Evolutionary conservation across 2,888 invertebrate genomes (phyloP), one percentile per base, ranked within the genome.

Genomic region (Standfussiana lucernea): DNA sequence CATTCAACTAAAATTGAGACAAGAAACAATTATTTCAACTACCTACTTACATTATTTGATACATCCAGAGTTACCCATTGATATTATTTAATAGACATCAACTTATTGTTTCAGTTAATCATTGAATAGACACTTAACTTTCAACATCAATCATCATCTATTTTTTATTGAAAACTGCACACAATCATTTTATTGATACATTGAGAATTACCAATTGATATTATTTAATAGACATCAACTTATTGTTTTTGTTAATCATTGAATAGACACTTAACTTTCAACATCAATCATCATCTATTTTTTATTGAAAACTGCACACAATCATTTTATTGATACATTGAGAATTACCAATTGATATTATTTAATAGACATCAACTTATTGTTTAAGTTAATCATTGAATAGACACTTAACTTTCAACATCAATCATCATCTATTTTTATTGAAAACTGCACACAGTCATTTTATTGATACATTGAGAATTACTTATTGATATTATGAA

Each of bases 1-100:
- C 50, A 50, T 50, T 50, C 10, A 11, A 50, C 24, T 45, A 6
- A 45, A 45, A 45, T 40, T 10, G 40, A 40, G 40, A 50, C 7
- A n/a, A 21, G 1, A 42, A 64, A 42, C 10, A 40, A 15, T 40
- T 2, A 64, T 40, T 40, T 40, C 37, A 64, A 7, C 24, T 64
- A 15, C n/a, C n/a, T n/a, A n/a, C n/a, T n/a, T n/a, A n/a, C n/a
- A n/a, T n/a, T n/a, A n/a, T n/a, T 28, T 37, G 37, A 69, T 13
- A 70, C 32, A 42, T 69, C 32, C 42, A 42, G 69, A 56, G 42
- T 35, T 69, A 69, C 69, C 42, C 15, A 40, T 56, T 56, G 28
- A 56, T 42, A 40, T 40, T 56, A 28, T 40, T 24, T 15, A 42
- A 70, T 53, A 37, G 15, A 56, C 53, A n/a, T 21, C 42, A 62